These are phyloP conservation scores for Meteorus cinctellus DNA, from an alignment of 2,888 invertebrate species.

Conservation along the genomic window DNA sequence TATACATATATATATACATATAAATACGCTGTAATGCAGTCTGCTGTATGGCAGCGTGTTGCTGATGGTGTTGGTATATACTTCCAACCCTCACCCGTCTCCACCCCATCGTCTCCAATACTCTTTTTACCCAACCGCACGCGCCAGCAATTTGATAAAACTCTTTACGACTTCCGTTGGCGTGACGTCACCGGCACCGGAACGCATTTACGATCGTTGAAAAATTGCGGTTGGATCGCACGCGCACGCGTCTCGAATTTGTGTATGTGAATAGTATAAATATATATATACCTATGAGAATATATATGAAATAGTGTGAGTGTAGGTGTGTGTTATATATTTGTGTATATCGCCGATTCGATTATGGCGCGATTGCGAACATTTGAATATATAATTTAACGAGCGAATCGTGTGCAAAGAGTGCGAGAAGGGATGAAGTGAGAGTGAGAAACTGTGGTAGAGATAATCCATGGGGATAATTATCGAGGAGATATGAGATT, in stretches of 20 bases:
- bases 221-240: conserved; percentile 38
- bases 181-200: conserved; percentile 50
- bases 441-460: background rate
- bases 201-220: conserved; percentile 50
- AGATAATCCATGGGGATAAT: conserved; percentile 31
- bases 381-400: conserved; percentile 37
- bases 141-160: conserved; percentile 63
- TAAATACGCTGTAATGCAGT: background rate
- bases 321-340: background rate
- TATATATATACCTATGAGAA: background rate
- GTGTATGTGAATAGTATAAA: background rate
- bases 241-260: conserved; percentile 5
- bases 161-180: conserved; percentile 52
- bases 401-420: conserved; percentile 25
- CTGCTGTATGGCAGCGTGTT: background rate
- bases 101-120: background rate
- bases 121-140: conserved; percentile 53
- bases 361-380: conserved; percentile 26
- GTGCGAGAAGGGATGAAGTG: conserved; percentile 6
- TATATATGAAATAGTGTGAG: background rate
- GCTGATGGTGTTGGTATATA: conserved; percentile 23
- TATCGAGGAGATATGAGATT: conserved; percentile 21
- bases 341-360: conserved; percentile 13
- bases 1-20: background rate
- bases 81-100: conserved; percentile 25